These are phyloP conservation scores for Pandemis corylana DNA, from an alignment of 2,888 invertebrate species.

Conservation along the genomic window DNA sequence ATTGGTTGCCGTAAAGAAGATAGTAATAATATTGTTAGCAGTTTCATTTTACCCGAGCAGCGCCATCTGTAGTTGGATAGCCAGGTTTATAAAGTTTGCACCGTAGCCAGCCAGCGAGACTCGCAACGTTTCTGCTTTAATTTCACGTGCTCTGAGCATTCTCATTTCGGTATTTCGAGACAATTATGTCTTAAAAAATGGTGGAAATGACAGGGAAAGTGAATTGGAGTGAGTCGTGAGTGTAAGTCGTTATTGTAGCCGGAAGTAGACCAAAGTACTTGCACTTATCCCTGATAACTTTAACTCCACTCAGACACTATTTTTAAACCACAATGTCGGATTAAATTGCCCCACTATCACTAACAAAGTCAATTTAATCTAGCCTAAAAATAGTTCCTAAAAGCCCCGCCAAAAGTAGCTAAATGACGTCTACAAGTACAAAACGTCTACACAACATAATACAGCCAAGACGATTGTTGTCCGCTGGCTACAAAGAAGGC, in stretches of 20 bases:
- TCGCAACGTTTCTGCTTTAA: neutral
- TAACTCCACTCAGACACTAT: neutral
- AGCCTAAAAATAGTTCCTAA: constrained; percentile 18
- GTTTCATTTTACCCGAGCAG: constrained; percentile 51
- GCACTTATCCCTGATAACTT: too few species aligned
- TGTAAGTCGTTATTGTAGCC: neutral
- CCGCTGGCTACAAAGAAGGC: constrained; percentile 62
- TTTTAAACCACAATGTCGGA: neutral
- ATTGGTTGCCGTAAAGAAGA: too few species aligned
- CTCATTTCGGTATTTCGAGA: too few species aligned
- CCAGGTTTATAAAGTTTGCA: constrained; percentile 34
- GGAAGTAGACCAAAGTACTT: neutral
- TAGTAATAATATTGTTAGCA: neutral
- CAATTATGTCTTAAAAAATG: too few species aligned
- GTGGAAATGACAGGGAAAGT: too few species aligned
- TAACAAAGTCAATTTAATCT: constrained; percentile 18
- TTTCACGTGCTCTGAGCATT: too few species aligned
- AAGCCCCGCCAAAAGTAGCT: constrained; percentile 42
- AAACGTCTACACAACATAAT: constrained; percentile 50
- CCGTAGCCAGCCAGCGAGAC: neutral
- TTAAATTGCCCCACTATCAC: neutral
- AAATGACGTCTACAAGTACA: constrained; percentile 50
- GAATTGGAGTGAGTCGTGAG: too few species aligned
- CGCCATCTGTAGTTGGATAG: constrained; percentile 60
- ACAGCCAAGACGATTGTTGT: constrained; percentile 55